Evolutionary conservation across 2,888 invertebrate species (phyloP).

Genomic region (Oscheius sp.): DNA sequence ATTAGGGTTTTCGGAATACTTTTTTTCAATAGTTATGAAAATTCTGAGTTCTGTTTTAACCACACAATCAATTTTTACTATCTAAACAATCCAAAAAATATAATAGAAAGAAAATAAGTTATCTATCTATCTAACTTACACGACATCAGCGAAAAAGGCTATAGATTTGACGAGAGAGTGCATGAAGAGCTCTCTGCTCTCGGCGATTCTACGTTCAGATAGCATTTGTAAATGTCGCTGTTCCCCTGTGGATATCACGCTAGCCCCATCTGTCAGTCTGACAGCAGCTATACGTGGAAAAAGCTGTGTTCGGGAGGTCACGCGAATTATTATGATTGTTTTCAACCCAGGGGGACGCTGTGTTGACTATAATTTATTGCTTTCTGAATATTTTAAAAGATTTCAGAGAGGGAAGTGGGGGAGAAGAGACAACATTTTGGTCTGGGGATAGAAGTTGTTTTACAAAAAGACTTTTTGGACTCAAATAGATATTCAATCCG

Average conservation of each 20-base stretch:
- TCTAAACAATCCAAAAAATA: too few relatives aligned
- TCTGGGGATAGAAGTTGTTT: too few relatives aligned
- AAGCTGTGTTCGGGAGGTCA: constrained; percentile 4
- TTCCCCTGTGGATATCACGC: constrained; percentile 2
- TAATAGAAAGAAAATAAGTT: not conserved
- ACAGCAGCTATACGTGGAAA: too few relatives aligned
- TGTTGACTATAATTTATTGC: not conserved
- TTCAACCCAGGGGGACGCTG: not conserved
- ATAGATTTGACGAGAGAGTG: constrained; percentile 21
- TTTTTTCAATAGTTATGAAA: too few relatives aligned
- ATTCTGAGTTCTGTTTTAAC: not conserved
- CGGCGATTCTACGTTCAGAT: constrained; percentile 20
- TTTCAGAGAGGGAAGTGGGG: not conserved
- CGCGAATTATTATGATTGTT: constrained; percentile 4
- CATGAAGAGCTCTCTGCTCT: constrained; percentile 22
- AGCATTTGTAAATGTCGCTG: constrained; percentile 26
- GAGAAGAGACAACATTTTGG: too few relatives aligned
- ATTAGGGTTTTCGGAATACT: not conserved
- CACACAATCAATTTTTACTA: not conserved
- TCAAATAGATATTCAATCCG: too few relatives aligned
- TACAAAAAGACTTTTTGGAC: too few relatives aligned
- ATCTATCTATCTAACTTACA: not conserved
- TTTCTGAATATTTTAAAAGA: too few relatives aligned
- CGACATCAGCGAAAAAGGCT: constrained; percentile 24
- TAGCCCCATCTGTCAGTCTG: constrained; percentile 6